A percentile compares a stretch with the other conserved stretches of the same genome.
phyloP scores from a whole-genome alignment of 2,797 vertebrate genomes.

The Coregonus ussuriensis region DNA sequence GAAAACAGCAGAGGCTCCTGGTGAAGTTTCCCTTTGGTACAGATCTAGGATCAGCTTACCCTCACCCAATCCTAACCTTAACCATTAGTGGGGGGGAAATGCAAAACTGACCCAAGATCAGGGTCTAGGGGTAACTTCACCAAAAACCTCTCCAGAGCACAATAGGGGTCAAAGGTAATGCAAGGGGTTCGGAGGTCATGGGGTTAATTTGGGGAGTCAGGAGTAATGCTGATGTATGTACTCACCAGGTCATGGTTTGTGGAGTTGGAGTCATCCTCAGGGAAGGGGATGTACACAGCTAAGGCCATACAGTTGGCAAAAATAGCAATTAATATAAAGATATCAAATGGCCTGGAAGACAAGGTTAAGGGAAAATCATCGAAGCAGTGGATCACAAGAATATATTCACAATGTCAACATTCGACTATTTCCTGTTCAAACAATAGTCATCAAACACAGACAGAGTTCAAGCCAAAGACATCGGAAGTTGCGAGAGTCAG shows the following conservation, averaged over 20 bases:
- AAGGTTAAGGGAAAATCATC: not conserved
- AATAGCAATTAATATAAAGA: constrained; percentile 99
- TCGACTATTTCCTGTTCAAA: not conserved
- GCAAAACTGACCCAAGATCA: not conserved
- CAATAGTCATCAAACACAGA: not conserved
- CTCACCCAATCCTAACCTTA: not conserved
- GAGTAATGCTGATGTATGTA: constrained; percentile 42
- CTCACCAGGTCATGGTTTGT: constrained; percentile 99
- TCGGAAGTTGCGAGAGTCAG: not conserved
- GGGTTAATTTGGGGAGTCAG: not conserved
- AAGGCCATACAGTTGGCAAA: constrained; percentile 99
- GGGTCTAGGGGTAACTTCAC: not conserved
- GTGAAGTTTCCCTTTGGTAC: not conserved
- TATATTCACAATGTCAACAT: not conserved
- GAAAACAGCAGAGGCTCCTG: not conserved
- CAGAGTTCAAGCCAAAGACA: not conserved
- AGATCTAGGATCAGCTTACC: not conserved
- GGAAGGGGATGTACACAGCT: constrained; percentile 99
- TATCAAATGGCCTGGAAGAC: constrained; percentile 95
- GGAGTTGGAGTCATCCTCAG: constrained; percentile 98
- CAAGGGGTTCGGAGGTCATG: not conserved
- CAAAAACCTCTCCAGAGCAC: not conserved
- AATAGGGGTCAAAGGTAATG: constrained; percentile 1
- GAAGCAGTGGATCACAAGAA: not conserved
- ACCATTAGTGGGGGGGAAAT: not conserved